These are phyloP conservation scores for Tamandua tetradactyla DNA, from an alignment of 2,797 vertebrate species.

Conservation along the genomic window DNA sequence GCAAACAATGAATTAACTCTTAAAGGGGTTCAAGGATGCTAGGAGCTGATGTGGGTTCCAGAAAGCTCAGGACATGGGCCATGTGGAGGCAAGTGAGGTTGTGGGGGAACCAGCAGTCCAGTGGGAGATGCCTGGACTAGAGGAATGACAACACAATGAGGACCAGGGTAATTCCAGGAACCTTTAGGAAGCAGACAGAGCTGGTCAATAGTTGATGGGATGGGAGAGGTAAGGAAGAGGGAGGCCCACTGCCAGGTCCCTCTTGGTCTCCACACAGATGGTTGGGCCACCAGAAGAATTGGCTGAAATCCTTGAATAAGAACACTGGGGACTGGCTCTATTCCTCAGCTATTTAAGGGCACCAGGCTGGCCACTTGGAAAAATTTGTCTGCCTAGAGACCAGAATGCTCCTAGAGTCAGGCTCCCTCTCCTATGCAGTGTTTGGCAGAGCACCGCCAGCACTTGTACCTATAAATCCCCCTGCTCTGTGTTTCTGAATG, in stretches of 20 bases:
- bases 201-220: not conserved
- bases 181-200: not conserved
- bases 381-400: not conserved
- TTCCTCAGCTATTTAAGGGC: not conserved
- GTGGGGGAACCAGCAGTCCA: no score
- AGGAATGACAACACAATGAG: accelerated
- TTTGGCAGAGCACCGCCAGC: not conserved
- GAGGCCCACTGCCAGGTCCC: not conserved
- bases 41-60: not conserved
- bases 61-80: not conserved
- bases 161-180: not conserved
- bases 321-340: not conserved
- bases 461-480: not conserved
- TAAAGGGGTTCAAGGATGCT: accelerated
- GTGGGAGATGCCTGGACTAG: not conserved
- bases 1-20: not conserved
- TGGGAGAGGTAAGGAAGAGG: not conserved
- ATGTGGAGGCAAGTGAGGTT: not conserved
- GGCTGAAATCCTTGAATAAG: slow-evolving; percentile 2
- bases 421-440: not conserved
- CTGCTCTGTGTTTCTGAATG: not conserved
- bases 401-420: not conserved
- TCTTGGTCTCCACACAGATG: not conserved
- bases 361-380: not conserved
- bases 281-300: not conserved